Percentiles rank a stretch among this genome's conserved stretches.
Evolutionary conservation across 2,113 vertebrate species (phyloP).

Genomic region (Sialia sialis): DNA sequence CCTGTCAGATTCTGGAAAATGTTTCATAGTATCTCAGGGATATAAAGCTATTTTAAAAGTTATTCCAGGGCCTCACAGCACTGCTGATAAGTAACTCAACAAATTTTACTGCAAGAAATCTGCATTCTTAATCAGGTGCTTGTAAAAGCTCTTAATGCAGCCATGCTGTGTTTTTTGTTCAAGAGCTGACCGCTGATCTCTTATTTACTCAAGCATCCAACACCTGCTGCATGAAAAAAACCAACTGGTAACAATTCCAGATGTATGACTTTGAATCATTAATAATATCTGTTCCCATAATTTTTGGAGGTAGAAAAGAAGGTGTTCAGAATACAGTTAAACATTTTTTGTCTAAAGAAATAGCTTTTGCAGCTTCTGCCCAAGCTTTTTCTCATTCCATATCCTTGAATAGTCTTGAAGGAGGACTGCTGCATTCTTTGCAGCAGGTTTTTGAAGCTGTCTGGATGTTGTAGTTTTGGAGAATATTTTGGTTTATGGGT

Average conservation of each 20-base stretch:
- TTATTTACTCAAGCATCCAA: background rate
- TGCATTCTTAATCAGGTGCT: background rate
- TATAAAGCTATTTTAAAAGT: constrained; percentile 3
- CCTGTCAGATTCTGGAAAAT: constrained; percentile 50
- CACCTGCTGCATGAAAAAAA: background rate
- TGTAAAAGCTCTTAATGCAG: background rate
- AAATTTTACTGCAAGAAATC: background rate
- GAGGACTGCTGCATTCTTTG: background rate
- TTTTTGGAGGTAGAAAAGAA: background rate
- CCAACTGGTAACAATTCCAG: background rate
- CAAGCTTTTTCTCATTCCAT: background rate
- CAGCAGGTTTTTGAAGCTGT: background rate
- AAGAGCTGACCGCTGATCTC: background rate
- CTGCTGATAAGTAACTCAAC: background rate
- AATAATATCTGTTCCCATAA: background rate
- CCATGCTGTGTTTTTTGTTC: background rate
- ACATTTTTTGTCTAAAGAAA: background rate
- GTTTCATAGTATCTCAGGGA: background rate
- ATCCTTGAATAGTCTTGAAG: background rate
- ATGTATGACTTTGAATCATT: background rate
- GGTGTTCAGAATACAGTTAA: background rate
- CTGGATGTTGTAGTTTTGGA: background rate
- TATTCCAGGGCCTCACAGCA: background rate
- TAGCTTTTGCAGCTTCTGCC: background rate
- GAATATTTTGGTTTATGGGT: background rate